Base-by-base conservation (phyloP, 2,797 vertebrate genomes). In the Nannoperca obscura region DNA sequence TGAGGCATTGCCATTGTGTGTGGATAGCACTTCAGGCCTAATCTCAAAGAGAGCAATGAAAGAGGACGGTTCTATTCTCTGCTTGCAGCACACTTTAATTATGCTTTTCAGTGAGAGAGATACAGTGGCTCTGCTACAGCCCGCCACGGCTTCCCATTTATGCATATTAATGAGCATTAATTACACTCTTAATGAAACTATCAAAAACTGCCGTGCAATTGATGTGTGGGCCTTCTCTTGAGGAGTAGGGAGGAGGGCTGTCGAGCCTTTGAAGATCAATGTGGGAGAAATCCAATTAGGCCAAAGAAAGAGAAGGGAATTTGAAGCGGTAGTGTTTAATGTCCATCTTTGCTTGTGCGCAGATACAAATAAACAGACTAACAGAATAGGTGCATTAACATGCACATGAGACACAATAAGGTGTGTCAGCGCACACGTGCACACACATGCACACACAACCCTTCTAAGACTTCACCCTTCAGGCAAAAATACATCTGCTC, bases 81-180 rank as follows among this genome's bases (percentile, higher is more conserved):
- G 84, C 85, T 92, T 90, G 90, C 90, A 82, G 78, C 85, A 53
- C 76, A 86, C 89, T 94, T 94, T 95, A 94, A 95, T 95, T 93
- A 94, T 8, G 87, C 85, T 89, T 93, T 94, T 94, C 86, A 92
- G 87, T 71, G 78, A 78, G 88, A 74, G 85, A 88, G 93, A 93
- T 93, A 88, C 86, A 91, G 93, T 78, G 69, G 82, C 89, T 91
- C 90, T 49, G 81, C 86, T 69, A 64, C 86, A 79, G 88, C 87
- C 84, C 27, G 10, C 85, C 59, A 76, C 71, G 74, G 82, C 91
- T 91, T 91, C 89, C 85, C 77, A 88, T 93, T 88, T 92, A 93
- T 94, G 91, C 93, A 96, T 95, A 94, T 95, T 95, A 95, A 96
- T 95, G 82, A 95, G 93, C 91, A 94, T 94, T 95, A 95, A 95